Percentiles rank a stretch among this genome's conserved stretches.
phyloP scores from a whole-genome alignment of 2,888 invertebrate species.

The Rhagophthalmus giganteus region DNA sequence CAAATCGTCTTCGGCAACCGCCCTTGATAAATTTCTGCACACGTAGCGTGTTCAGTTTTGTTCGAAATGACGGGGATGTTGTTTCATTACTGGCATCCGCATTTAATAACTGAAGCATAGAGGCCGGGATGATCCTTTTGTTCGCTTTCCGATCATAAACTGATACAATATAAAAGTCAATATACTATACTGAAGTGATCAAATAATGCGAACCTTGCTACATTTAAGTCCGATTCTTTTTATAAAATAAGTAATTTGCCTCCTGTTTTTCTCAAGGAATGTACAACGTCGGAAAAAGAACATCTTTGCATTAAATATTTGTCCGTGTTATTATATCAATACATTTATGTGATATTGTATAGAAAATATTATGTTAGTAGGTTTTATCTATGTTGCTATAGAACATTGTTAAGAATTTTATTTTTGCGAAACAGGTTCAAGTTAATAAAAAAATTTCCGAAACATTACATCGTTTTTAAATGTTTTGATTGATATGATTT shows the following conservation, averaged over 20 bases:
- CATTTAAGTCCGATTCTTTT: slow-evolving; percentile 9
- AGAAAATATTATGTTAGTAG: too few relatives aligned
- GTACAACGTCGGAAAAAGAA: neutral
- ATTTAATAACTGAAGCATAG: slow-evolving; percentile 41
- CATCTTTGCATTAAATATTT: too few relatives aligned
- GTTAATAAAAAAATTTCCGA: too few relatives aligned
- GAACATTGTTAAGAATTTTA: too few relatives aligned
- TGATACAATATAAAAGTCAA: slow-evolving; percentile 29
- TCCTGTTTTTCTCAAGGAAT: neutral
- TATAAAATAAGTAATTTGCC: slow-evolving; percentile 10
- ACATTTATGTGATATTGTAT: too few relatives aligned
- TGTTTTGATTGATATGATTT: too few relatives aligned
- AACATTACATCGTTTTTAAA: too few relatives aligned
- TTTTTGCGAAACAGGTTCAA: too few relatives aligned
- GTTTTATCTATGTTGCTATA: too few relatives aligned
- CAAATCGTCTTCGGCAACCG: slow-evolving; percentile 17
- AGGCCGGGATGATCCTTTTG: slow-evolving; percentile 39
- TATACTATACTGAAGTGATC: slow-evolving; percentile 20
- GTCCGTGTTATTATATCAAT: too few relatives aligned
- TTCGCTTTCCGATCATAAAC: slow-evolving; percentile 35
- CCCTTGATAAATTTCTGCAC: slow-evolving; percentile 21
- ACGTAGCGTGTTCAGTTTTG: slow-evolving; percentile 44
- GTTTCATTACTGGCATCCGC: slow-evolving; percentile 47
- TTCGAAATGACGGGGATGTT: slow-evolving; percentile 45
- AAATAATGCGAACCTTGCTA: slow-evolving; percentile 24